Conservation (phyloP, 37 sponge, comb jelly and placozoan species). For the Dysidea cf. avara region DNA sequence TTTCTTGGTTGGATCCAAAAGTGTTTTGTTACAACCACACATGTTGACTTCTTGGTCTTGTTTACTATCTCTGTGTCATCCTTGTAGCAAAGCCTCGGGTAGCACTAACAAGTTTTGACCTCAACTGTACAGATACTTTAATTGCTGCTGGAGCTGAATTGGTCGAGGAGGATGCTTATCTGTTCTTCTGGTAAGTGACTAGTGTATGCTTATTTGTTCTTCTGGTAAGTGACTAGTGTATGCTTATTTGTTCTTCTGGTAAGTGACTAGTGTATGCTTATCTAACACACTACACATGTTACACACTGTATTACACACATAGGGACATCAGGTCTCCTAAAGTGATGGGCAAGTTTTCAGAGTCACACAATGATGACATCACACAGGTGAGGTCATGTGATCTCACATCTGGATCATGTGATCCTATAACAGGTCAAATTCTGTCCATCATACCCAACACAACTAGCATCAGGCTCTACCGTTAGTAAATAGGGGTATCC, state of each 20-base stretch:
- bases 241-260: not conserved
- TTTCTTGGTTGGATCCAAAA: no score
- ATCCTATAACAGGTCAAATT: not conserved
- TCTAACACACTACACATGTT: not conserved
- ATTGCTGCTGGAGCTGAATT: slow-evolving; percentile 7
- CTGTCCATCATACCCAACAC: not conserved
- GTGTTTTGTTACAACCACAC: no score
- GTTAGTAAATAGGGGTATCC: no score
- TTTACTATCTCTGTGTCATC: no score
- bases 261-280: not conserved
- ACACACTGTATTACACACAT: not conserved
- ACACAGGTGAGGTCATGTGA: slow-evolving; percentile 20
- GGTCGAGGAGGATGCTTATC: not conserved
- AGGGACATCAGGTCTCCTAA: slow-evolving; percentile 22
- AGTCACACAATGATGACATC: slow-evolving; percentile 43
- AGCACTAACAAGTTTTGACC: not conserved
- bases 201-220: not conserved
- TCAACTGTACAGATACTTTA: not conserved
- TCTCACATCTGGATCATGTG: not conserved
- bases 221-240: slow-evolving; percentile 1
- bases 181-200: not conserved
- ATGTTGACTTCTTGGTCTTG: no score
- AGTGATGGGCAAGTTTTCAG: slow-evolving; percentile 22
- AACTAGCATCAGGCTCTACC: not conserved
- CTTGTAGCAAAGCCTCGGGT: no score